Conservation (phyloP, 2,113 vertebrate genomes). For the Lynx canadensis region DNA sequence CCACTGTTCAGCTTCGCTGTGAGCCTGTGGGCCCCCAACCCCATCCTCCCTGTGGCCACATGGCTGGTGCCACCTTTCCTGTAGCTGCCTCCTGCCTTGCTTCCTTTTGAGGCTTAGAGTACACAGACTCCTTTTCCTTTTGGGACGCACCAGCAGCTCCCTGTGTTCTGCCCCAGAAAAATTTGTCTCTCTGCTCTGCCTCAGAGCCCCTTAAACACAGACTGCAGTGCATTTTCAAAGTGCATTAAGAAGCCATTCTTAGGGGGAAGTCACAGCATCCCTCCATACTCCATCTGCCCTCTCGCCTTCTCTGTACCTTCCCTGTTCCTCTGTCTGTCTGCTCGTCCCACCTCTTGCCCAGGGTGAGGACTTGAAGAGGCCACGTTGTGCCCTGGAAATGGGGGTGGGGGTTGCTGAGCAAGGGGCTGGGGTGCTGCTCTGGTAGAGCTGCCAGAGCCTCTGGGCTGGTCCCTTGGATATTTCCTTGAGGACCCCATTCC, state of each 20-base stretch:
- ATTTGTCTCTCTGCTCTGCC: background rate
- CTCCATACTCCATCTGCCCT: background rate
- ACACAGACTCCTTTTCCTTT: background rate
- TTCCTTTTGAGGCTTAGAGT: background rate
- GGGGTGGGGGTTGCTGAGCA: background rate
- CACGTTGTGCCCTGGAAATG: background rate
- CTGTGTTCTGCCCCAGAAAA: background rate
- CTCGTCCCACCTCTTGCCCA: background rate
- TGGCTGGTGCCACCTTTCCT: background rate
- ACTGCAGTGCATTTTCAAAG: background rate
- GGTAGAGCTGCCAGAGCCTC: background rate
- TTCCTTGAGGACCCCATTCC: background rate
- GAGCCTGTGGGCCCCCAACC: background rate
- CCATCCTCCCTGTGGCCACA: background rate
- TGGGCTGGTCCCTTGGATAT: background rate
- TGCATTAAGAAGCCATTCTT: background rate
- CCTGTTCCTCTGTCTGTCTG: background rate
- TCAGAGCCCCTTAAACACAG: background rate
- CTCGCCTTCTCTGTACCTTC: rapidly evolving
- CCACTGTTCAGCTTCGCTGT: background rate
- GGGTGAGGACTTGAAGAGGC: background rate
- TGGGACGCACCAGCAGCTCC: background rate
- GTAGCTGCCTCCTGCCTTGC: background rate
- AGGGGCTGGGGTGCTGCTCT: background rate
- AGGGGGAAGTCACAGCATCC: background rate